Percentiles rank a stretch among this genome's conserved stretches.
Evolutionary conservation across 2,888 invertebrate species (phyloP).

Genomic region (Leptinotarsa haldemani): DNA sequence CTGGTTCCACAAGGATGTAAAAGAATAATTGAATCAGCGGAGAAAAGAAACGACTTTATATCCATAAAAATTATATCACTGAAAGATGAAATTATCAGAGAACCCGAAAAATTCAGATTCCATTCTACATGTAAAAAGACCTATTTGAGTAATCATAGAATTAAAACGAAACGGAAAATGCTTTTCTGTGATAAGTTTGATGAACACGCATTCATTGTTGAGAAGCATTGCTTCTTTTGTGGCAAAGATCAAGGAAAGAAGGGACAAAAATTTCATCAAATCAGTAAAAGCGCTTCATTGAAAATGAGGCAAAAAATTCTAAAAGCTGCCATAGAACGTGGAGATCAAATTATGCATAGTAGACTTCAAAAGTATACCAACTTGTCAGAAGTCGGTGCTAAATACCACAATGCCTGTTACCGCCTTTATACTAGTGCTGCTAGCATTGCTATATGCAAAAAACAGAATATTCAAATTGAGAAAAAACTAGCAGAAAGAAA

Average conservation of each 20-base stretch:
- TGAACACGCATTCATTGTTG: background rate
- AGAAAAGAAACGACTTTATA: slow-evolving; percentile 9
- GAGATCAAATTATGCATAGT: slow-evolving; percentile 9
- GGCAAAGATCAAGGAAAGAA: background rate
- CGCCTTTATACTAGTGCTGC: background rate
- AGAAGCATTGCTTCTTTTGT: slow-evolving; percentile 10
- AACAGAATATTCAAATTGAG: background rate
- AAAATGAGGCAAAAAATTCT: slow-evolving; percentile 5
- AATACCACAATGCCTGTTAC: slow-evolving; percentile 6
- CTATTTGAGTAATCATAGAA: slow-evolving; percentile 4
- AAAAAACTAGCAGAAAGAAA: slow-evolving; percentile 5
- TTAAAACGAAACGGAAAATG: background rate
- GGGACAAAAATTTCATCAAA: background rate
- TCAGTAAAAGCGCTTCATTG: background rate
- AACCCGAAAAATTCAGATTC: slow-evolving; percentile 6
- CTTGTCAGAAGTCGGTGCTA: background rate
- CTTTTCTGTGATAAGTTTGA: slow-evolving; percentile 4
- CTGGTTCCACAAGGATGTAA: background rate
- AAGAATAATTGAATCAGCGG: slow-evolving; percentile 3
- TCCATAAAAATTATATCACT: slow-evolving; percentile 10
- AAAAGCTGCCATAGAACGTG: slow-evolving; percentile 11
- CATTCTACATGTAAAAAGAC: slow-evolving; percentile 6
- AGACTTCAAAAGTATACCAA: background rate
- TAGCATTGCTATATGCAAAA: slow-evolving; percentile 6
- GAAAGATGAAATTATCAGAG: slow-evolving; percentile 6